These are phyloP conservation scores for Ptilonorhynchus violaceus DNA, from an alignment of 2,113 vertebrate species.

Conservation along the genomic window DNA sequence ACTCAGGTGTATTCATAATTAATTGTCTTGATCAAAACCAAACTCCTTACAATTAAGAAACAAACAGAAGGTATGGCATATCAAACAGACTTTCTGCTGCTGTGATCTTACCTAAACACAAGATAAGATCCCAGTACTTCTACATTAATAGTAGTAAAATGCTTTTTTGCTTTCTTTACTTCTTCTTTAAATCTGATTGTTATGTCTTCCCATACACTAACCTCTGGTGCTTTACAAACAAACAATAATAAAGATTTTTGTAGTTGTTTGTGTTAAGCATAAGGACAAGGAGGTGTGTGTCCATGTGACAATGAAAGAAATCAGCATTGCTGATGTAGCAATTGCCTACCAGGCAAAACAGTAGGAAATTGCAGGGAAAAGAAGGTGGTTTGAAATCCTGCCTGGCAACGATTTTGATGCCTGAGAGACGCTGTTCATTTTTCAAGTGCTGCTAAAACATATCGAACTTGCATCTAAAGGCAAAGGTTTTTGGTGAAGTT, in stretches of 20 bases:
- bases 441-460: background rate
- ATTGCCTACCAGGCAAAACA: background rate
- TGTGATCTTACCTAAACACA: constrained; percentile 57
- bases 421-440: background rate
- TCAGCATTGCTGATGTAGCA: background rate
- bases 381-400: background rate
- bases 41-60: constrained; percentile 57
- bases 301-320: background rate
- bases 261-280: background rate
- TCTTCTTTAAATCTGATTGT: background rate
- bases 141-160: background rate
- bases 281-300: background rate
- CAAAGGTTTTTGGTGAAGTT: background rate
- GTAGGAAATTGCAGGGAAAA: background rate
- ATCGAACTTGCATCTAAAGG: background rate
- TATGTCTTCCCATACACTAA: background rate
- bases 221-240: background rate
- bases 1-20: constrained; percentile 50
- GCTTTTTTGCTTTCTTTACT: background rate
- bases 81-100: constrained; percentile 53
- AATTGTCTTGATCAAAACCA: constrained; percentile 59
- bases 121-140: background rate
- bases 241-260: background rate
- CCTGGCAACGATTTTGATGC: background rate
- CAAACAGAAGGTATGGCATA: constrained; percentile 57